Conservation (phyloP, 2,113 vertebrate genomes). For the Scopus umbretta region DNA sequence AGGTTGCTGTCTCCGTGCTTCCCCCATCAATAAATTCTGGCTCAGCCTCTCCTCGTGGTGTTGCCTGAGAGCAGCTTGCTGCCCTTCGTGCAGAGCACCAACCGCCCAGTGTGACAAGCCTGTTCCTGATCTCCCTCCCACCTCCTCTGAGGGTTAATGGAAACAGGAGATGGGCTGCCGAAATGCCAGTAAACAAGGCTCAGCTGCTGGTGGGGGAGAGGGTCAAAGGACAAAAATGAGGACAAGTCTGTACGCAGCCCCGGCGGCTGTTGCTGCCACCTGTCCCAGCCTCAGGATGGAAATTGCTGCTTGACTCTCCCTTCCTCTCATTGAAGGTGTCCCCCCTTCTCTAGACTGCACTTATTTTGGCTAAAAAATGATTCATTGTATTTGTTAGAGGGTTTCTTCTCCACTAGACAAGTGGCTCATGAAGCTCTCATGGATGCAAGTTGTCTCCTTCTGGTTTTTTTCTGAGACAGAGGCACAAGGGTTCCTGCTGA, state of each 20-base stretch:
- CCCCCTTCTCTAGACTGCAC: background rate
- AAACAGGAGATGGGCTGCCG: constrained; percentile 9
- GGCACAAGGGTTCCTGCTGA: background rate
- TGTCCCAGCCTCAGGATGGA: constrained; percentile 2
- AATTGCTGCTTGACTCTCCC: background rate
- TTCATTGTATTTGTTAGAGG: background rate
- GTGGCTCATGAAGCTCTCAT: background rate
- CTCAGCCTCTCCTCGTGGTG: background rate
- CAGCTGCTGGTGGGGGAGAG: background rate
- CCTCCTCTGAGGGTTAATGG: background rate
- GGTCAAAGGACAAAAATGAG: constrained; percentile 57
- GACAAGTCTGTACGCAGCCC: background rate
- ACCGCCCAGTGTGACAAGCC: background rate
- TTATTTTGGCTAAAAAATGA: background rate
- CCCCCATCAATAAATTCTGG: background rate
- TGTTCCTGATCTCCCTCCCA: background rate
- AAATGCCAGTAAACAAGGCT: constrained; percentile 15
- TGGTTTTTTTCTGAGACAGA: background rate
- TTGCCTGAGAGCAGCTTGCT: background rate
- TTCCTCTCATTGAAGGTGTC: background rate
- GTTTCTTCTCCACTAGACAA: background rate
- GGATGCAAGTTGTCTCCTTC: background rate
- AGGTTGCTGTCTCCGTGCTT: background rate
- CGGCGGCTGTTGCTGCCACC: background rate
- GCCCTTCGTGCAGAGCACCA: background rate